Conservation (phyloP, 2,797 vertebrate species). For the Vespertilio murinus region DNA sequence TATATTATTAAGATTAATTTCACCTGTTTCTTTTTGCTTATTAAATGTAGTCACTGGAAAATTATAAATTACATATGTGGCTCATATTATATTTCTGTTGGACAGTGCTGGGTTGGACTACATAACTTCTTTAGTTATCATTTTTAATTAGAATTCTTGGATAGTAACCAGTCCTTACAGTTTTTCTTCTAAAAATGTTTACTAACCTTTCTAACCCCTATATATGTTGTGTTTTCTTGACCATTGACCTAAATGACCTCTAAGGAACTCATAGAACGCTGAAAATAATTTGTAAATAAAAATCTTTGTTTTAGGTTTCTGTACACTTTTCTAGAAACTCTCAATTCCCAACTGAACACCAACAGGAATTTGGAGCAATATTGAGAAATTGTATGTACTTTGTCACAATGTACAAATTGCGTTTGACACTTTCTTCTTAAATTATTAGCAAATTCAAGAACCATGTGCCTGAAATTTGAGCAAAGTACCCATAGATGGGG, state of each 20-base stretch:
- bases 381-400: neutral
- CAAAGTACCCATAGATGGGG: constrained; percentile 8
- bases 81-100: constrained; percentile 18
- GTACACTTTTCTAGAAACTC: neutral
- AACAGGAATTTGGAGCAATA: neutral
- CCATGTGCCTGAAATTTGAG: constrained; percentile 13
- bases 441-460: neutral
- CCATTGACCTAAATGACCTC: constrained; percentile 7
- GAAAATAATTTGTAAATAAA: constrained; percentile 18
- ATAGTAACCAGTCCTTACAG: neutral
- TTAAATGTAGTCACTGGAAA: neutral
- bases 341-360: neutral
- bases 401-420: neutral
- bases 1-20: neutral
- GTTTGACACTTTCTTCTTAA: constrained; percentile 26
- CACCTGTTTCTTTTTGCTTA: neutral
- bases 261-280: neutral
- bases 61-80: neutral
- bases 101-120: neutral
- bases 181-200: constrained; percentile 12
- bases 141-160: constrained; percentile 38
- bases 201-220: neutral
- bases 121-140: constrained; percentile 7
- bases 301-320: neutral
- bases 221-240: neutral